A percentile compares a stretch with the other conserved stretches of the same genome.
These are phyloP conservation scores for Dreissena polymorpha DNA, from an alignment of 1,140 invertebrate species.

Conservation along the genomic window DNA sequence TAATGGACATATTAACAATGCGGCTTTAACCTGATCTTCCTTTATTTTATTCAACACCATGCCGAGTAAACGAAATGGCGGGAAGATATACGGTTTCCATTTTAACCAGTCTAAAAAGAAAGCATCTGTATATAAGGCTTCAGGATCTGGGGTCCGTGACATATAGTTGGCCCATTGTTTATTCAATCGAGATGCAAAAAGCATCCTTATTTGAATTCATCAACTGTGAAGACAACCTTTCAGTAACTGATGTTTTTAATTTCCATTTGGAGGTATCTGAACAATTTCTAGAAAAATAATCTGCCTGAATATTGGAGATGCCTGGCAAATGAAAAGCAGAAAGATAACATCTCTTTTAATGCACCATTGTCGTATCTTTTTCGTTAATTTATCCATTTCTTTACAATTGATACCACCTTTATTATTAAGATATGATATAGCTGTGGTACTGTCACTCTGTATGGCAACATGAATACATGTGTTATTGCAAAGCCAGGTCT, in stretches of 20 bases:
- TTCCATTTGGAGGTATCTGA: no score
- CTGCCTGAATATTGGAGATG: constrained; percentile 18
- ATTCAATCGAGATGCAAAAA: no score
- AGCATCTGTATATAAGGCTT: neutral
- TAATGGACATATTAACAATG: constrained; percentile 16
- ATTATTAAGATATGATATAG: no score
- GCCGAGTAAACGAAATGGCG: constrained; percentile 10
- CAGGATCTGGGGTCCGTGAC: no score
- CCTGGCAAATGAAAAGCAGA: constrained; percentile 39
- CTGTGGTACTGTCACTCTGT: no score
- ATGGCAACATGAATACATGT: no score
- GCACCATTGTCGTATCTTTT: constrained; percentile 44
- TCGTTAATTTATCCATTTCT: constrained; percentile 19
- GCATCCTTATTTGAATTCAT: no score
- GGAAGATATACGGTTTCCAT: constrained; percentile 49
- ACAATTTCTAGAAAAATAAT: no score
- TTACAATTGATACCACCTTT: constrained; percentile 27
- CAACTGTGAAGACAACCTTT: no score
- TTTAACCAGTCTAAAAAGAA: constrained; percentile 30
- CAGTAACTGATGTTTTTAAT: no score
- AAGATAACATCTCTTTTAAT: constrained; percentile 31
- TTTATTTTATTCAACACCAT: constrained; percentile 40
- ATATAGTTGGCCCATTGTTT: no score
- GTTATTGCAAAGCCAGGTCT: no score
- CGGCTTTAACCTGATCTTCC: constrained; percentile 19